Evolutionary conservation across 2,113 vertebrate genomes (phyloP).

Genomic region (Barbus barbus): DNA sequence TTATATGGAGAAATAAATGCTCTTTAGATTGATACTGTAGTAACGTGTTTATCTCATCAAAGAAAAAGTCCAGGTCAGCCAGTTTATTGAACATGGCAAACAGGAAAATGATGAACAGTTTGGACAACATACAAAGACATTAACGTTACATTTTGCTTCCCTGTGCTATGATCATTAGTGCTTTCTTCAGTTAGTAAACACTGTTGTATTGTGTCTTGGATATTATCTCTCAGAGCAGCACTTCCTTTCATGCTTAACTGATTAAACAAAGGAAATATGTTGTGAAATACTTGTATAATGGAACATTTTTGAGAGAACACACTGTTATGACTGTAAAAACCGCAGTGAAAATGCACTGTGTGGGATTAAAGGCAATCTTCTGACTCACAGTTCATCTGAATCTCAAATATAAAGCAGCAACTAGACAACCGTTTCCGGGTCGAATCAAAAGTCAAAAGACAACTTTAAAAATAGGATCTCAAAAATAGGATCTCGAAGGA

Average conservation of each 20-base stretch:
- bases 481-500: too few relatives aligned
- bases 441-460: background rate
- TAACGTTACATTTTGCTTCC: background rate
- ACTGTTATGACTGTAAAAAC: background rate
- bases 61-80: too few relatives aligned
- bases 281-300: background rate
- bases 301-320: background rate
- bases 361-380: background rate
- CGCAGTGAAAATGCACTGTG: background rate
- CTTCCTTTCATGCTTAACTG: slow-evolving; percentile 21
- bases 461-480: too few relatives aligned
- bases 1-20: background rate
- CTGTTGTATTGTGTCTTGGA: background rate
- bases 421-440: slow-evolving; percentile 14
- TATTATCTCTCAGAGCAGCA: slow-evolving; percentile 34
- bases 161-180: background rate
- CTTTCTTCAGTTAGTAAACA: background rate
- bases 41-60: too few relatives aligned
- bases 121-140: too few relatives aligned
- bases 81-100: background rate
- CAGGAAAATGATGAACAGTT: background rate
- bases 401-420: background rate
- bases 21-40: background rate
- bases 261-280: slow-evolving; percentile 9
- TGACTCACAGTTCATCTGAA: background rate